Conservation (phyloP, 2,888 invertebrate species). For the Drosophila quinaria region DNA sequence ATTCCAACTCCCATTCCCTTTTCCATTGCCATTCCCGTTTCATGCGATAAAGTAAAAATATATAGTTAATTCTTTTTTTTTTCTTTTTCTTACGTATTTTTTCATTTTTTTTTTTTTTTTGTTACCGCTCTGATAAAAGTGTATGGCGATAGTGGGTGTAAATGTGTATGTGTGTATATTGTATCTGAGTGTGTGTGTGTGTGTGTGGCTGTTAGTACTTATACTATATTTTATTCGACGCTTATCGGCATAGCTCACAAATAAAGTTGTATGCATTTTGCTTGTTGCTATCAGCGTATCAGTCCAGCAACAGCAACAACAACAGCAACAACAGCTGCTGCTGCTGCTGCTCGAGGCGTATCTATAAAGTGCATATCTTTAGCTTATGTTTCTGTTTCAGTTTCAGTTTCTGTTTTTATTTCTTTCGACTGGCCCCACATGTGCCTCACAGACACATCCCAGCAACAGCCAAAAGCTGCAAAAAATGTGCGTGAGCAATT, state of each 20-base stretch:
- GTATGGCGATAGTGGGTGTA: constrained; percentile 34
- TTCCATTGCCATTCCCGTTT: constrained; percentile 30
- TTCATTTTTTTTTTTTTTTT: background rate
- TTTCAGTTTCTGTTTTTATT: background rate
- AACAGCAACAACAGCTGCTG: constrained; percentile 5
- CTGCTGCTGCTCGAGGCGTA: constrained; percentile 45
- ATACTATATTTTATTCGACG: constrained; percentile 44
- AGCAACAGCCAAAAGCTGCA: constrained; percentile 45
- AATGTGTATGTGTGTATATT: constrained; percentile 17
- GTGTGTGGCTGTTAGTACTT: constrained; percentile 28
- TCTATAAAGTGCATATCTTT: constrained; percentile 62
- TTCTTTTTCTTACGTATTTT: constrained; percentile 10
- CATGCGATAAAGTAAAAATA: constrained; percentile 66
- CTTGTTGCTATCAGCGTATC: constrained; percentile 57
- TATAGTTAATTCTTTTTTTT: constrained; percentile 45
- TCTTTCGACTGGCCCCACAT: constrained; percentile 28
- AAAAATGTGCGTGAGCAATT: constrained; percentile 65
- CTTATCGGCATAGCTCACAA: constrained; percentile 67
- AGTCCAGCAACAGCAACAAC: constrained; percentile 34
- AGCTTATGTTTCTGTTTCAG: constrained; percentile 40
- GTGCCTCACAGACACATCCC: constrained; percentile 30
- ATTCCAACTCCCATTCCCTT: constrained; percentile 25
- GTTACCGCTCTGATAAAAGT: constrained; percentile 33
- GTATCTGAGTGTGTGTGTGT: constrained; percentile 20
- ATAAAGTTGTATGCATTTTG: constrained; percentile 73